Base-by-base conservation (phyloP, 1,140 invertebrate genomes). In the Megalopta genalis region DNA sequence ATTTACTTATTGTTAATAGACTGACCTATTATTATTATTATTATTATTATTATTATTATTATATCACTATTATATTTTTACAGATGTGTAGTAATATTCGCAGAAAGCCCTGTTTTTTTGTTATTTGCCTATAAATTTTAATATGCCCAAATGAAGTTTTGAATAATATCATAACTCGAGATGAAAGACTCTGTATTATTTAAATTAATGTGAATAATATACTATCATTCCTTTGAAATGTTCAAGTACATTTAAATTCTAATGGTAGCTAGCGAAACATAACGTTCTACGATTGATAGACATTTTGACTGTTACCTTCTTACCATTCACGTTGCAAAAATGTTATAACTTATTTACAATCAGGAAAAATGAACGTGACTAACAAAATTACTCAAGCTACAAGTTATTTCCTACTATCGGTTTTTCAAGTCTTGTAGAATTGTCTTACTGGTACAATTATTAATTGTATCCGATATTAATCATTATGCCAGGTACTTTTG, bases 401-500 rank as follows among this genome's bases (percentile, higher is more conserved):
- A n/a, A 69, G 39, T 60, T 25, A 18, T n/a, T 39, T 60, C 54
- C 46, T 54, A 32, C 46, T 54, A 12, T 52, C 63, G 21, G 21
- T 18, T 25, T 63, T 52, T 71, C 16, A 63, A 69, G n/a, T 77
- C 75, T 78, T 73, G 63, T 52, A 57, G n/a, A 72, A 54, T 57
- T 65, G 39, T 73, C n/a, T 73, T 70, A 65, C 23, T 66, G 62
- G 63, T 73, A 57, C 21, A 54, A 59, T 79, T n/a, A 66, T 71
- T 10, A 62, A 49, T 79, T 66, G 64, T 66, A 39, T 54, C 65
- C 39, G n/a, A 21, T 65, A 54, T 79, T 72, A 65, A 37, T 46
- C 52, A 65, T 39, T 46, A 77, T 73, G 23, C 69, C 68, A 79
- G 69, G 77, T 79, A 79, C 77, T 59, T 79, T 79, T 79, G 77